Conservation (phyloP, 1,140 invertebrate species). For the Octopus sinensis region DNA sequence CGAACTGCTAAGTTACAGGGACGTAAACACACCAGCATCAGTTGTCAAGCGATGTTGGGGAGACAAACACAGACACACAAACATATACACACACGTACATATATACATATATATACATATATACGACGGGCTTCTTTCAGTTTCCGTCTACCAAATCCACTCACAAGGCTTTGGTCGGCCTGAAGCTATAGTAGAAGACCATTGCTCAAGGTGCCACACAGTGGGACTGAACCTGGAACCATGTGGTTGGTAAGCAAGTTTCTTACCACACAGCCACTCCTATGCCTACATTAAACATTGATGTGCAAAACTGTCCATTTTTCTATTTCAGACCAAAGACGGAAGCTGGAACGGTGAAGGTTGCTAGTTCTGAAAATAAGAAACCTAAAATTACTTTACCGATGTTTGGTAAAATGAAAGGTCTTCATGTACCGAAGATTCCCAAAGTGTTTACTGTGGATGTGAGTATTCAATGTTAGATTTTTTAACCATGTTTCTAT, state of each 20-base stretch:
- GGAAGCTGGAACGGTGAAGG: not conserved
- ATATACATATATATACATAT: too few species aligned
- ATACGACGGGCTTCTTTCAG: too few species aligned
- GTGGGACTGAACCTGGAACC: not conserved
- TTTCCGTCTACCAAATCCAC: too few species aligned
- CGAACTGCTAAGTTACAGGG: not conserved
- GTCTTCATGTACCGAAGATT: conserved; percentile 5
- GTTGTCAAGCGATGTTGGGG: not conserved
- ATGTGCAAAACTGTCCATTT: not conserved
- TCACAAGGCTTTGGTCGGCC: too few species aligned
- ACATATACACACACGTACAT: too few species aligned
- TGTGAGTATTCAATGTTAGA: not conserved
- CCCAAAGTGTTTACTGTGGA: conserved; percentile 23
- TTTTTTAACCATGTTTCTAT: too few species aligned
- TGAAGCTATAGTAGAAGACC: too few species aligned
- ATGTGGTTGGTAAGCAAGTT: not conserved
- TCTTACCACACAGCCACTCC: not conserved
- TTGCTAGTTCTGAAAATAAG: not conserved
- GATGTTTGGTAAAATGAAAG: conserved; percentile 35
- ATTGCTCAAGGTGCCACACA: not conserved
- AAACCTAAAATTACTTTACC: not conserved
- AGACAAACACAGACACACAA: not conserved
- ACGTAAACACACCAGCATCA: not conserved
- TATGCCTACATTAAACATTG: not conserved
- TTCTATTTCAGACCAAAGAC: conserved; percentile 7